Evolutionary conservation across 2,113 vertebrate species (phyloP).

Genomic region (Syngnathoides biaculeatus): DNA sequence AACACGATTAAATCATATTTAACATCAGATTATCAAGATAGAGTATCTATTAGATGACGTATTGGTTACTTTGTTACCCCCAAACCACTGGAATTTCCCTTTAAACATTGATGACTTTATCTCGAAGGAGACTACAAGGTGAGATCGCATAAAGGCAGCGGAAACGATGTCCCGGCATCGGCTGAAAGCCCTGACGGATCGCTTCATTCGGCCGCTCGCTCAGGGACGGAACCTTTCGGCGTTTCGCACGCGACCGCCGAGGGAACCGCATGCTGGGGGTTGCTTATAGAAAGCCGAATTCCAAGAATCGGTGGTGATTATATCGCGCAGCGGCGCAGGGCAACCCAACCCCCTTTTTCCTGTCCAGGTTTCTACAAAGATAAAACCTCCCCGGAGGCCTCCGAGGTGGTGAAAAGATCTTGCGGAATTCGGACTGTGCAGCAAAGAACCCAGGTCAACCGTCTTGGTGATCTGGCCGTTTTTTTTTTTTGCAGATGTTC

Average conservation of each 20-base stretch:
- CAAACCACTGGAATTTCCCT: no score
- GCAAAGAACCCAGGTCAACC: conserved; percentile 12
- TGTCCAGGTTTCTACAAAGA: conserved; percentile 36
- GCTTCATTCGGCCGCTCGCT: not conserved
- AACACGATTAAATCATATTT: no score
- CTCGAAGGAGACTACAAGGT: not conserved
- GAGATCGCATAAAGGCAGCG: not conserved
- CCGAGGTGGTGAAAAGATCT: conserved; percentile 18
- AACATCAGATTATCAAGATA: no score
- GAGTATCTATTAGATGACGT: no score
- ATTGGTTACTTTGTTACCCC: no score
- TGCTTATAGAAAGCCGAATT: not conserved
- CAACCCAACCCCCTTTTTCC: conserved; percentile 20
- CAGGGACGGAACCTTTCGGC: not conserved
- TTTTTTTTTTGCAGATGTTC: not conserved
- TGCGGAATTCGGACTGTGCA: conserved; percentile 19
- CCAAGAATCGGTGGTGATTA: not conserved
- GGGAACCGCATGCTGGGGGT: not conserved
- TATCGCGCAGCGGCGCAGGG: conserved; percentile 16
- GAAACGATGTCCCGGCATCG: not conserved
- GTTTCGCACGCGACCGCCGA: not conserved
- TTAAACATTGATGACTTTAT: no score
- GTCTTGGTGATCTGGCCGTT: conserved; percentile 19
- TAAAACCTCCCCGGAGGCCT: conserved; percentile 15
- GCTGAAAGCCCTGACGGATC: not conserved